A percentile compares a stretch with the other conserved stretches of the same genome.
These are phyloP conservation scores for Caenorhabditis remanei DNA, from an alignment of 1,140 invertebrate species.

Conservation along the genomic window DNA sequence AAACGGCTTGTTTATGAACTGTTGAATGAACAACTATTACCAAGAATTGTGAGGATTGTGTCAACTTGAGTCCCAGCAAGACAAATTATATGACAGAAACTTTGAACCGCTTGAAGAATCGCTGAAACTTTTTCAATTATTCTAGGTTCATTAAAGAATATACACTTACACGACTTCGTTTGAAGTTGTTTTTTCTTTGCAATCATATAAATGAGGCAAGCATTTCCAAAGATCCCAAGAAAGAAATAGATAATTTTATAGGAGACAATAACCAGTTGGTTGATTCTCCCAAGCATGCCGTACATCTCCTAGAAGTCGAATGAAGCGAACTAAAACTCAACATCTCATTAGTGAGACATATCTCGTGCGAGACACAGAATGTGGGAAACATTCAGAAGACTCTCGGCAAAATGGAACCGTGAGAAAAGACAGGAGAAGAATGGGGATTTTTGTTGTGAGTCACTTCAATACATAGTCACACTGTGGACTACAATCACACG, in stretches of 20 bases:
- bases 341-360: neutral
- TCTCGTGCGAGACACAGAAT: neutral
- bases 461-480: neutral
- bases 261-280: conserved; percentile 13
- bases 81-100: conserved; percentile 32
- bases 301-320: neutral
- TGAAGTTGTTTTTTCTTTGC: neutral
- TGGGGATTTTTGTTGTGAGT: neutral
- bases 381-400: neutral
- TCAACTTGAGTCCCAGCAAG: conserved; percentile 18
- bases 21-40: neutral
- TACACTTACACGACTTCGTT: neutral
- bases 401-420: no score
- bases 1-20: neutral
- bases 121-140: neutral
- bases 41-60: neutral
- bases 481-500: neutral
- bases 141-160: neutral
- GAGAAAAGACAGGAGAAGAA: neutral
- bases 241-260: conserved; percentile 26
- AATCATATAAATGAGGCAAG: neutral
- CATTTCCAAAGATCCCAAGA: conserved; percentile 2
- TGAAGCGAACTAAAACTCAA: conserved; percentile 19
- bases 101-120: conserved; percentile 11
- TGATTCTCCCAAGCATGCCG: conserved; percentile 4